Evolutionary conservation across 2,888 invertebrate species (phyloP), one percentile per base, ranked within the genome.

Genomic region (Eueremaeus valkanovi): DNA sequence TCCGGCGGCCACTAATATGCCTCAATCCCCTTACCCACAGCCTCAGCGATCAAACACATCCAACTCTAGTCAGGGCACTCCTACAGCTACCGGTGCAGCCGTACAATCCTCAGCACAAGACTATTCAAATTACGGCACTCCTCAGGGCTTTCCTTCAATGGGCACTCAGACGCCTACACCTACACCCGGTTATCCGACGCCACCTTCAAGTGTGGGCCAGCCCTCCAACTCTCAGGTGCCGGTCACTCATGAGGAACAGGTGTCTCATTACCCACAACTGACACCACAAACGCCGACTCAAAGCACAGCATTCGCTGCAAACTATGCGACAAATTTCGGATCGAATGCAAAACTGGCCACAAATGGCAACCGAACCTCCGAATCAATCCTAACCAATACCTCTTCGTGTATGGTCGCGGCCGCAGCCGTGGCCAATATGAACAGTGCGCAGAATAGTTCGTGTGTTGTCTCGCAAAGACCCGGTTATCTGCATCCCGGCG

Each of bases 191-290:
- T 77, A 77, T 66, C 77, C 77, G 3, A 77, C 77, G 13, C 77
- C 77, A 33, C 77, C 77, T 13, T 73, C 76, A 5, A 77, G 77
- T 73, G 77, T 73, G 9, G 74, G 72, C 61, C 75, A 75, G 40
- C 68, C 76, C 36, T n/a, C 31, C 33, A 76, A 76, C 63, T 70
- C 75, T 21, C 68, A 63, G 61, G 31, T 55, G 9, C 45, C 61
- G 21, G 63, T 40, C 58, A 16, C 36, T 9, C 68, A 68, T 42
- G 68, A 68, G 40, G 68, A 68, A 68, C 68, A 68, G 68, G 72
- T 75, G 13, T 55, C 72, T 49, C 74, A 74, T 58, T 75, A 72
- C 21, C 51, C 70, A 29, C 45, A 63, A 40, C 33, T 72, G 16
- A 61, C 72, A 40, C 40, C 72, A 31, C 68, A 66, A 21, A 51